A percentile compares a stretch with the other conserved stretches of the same genome.
Evolutionary conservation across 2,113 vertebrate genomes (phyloP).

Genomic region (Fregetta grallaria): DNA sequence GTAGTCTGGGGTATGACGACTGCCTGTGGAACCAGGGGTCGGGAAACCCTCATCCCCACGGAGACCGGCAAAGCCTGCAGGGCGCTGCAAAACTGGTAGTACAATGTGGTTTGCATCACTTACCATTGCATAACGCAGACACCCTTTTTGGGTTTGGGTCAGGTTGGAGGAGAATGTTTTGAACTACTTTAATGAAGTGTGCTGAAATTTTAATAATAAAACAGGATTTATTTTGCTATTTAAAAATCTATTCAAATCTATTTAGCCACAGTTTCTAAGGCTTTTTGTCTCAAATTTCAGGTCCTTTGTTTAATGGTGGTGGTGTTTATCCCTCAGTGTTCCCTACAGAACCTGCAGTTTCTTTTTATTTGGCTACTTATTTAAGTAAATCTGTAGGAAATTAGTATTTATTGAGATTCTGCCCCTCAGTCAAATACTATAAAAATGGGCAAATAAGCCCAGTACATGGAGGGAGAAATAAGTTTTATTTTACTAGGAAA

Average conservation of each 20-base stretch:
- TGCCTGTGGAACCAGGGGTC: accelerated
- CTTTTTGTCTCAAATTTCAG: neutral
- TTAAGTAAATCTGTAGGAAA: neutral
- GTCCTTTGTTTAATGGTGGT: neutral
- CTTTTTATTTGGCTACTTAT: neutral
- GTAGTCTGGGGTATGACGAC: neutral
- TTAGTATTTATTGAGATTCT: neutral
- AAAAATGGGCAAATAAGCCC: neutral
- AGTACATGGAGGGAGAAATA: neutral
- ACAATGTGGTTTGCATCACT: neutral
- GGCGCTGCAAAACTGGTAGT: neutral
- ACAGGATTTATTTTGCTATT: neutral
- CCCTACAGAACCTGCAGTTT: neutral
- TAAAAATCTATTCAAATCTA: neutral
- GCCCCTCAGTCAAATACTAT: neutral
- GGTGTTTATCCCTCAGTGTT: neutral
- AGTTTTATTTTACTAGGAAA: neutral
- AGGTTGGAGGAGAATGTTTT: neutral
- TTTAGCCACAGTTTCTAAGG: neutral
- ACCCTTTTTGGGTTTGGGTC: neutral
- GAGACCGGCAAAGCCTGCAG: neutral
- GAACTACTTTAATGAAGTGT: neutral
- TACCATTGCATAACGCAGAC: accelerated
- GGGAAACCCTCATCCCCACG: accelerated
- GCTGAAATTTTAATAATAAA: neutral